phyloP scores from a whole-genome alignment of 2,113 vertebrate genomes.

The Pluvialis apricaria region DNA sequence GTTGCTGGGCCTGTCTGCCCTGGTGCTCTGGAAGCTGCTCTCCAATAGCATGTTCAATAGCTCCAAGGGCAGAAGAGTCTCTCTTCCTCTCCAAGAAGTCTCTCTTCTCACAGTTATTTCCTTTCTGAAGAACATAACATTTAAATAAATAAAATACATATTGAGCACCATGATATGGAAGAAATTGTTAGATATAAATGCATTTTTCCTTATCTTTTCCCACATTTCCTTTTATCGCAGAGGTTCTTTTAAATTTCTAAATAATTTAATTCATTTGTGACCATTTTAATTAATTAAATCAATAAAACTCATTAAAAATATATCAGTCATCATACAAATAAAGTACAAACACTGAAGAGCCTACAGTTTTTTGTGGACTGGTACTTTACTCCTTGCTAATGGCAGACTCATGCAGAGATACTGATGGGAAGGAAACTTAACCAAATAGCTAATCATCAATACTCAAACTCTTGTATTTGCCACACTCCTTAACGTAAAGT shows the following conservation, averaged over 20 bases:
- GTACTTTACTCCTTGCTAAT: not conserved
- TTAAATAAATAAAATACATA: not conserved
- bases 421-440: not conserved
- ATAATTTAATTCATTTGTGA: not conserved
- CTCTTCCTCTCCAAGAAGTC: not conserved
- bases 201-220: not conserved
- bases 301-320: not conserved
- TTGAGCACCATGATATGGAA: not conserved
- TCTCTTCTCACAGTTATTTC: not conserved
- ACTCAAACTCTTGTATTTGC: not conserved
- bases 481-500: not conserved
- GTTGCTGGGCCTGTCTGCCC: not conserved
- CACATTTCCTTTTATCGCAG: not conserved
- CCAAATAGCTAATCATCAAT: not conserved
- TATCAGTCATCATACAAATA: not conserved
- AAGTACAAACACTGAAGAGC: not conserved
- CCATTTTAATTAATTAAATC: not conserved
- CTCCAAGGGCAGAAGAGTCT: not conserved
- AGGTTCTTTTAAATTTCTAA: not conserved
- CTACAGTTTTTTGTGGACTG: not conserved
- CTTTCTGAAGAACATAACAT: not conserved
- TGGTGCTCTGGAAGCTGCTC: not conserved
- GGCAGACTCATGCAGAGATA: not conserved
- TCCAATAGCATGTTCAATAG: not conserved
- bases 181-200: not conserved